phyloP scores from a whole-genome alignment of 2,113 vertebrate genomes.

The Mungos mungo region DNA sequence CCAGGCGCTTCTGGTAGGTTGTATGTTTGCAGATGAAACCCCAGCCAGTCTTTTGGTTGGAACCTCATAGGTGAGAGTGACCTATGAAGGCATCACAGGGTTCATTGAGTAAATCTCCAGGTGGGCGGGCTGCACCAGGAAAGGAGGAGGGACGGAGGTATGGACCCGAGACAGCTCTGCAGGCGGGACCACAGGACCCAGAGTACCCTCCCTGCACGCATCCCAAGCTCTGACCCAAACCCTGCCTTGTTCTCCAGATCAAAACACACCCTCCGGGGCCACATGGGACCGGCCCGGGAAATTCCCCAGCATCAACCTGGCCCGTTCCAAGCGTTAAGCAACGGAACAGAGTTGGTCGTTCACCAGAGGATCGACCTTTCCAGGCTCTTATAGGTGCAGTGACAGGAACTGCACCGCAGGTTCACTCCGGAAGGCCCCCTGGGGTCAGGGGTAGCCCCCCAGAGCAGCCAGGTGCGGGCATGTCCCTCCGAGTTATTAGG shows the following conservation, averaged over 20 bases:
- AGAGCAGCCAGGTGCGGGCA: constrained; percentile 63
- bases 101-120: background rate
- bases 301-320: background rate
- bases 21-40: background rate
- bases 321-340: constrained; percentile 43
- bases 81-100: accelerated
- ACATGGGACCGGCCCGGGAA: background rate
- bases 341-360: background rate
- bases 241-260: background rate
- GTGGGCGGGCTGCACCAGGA: accelerated
- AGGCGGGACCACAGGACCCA: background rate
- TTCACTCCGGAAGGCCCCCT: constrained; percentile 57
- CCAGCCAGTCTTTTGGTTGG: background rate
- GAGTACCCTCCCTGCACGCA: background rate
- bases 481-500: constrained; percentile 43
- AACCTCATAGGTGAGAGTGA: background rate
- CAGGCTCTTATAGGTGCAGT: background rate
- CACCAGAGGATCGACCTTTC: background rate
- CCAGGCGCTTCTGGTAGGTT: background rate
- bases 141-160: background rate
- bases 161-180: background rate
- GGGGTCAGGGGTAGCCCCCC: constrained; percentile 50
- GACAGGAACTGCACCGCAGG: background rate
- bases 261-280: constrained; percentile 40
- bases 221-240: background rate